Conservation (phyloP, 2,797 vertebrate species). For the Onychomys arenicola region DNA sequence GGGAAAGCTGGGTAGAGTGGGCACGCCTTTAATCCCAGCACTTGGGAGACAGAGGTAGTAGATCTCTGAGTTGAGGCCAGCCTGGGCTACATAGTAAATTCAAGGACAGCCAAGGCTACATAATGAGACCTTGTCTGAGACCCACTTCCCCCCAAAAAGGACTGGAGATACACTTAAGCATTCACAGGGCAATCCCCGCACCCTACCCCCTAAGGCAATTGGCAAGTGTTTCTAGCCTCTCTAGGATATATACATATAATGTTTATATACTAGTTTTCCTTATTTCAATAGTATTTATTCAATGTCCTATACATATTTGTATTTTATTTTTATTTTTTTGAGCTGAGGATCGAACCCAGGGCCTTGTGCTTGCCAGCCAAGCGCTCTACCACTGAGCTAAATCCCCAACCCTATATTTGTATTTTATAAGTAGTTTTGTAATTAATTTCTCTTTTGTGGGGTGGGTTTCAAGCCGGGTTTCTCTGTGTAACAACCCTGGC, state of each 20-base stretch:
- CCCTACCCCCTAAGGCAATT: background rate
- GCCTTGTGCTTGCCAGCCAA: too few relatives aligned
- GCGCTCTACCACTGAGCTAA: too few relatives aligned
- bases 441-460: background rate
- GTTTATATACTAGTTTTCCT: background rate
- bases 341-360: too few relatives aligned
- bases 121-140: background rate
- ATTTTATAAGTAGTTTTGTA: conserved; percentile 1
- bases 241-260: background rate
- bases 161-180: background rate
- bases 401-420: too few relatives aligned
- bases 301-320: conserved; percentile 41
- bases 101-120: background rate
- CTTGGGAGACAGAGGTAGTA: background rate
- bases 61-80: background rate
- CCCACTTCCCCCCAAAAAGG: background rate
- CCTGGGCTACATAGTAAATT: background rate
- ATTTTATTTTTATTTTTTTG: too few relatives aligned
- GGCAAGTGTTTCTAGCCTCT: background rate
- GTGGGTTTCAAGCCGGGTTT: background rate
- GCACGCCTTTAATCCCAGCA: background rate
- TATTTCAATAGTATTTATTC: conserved; percentile 38
- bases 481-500: background rate
- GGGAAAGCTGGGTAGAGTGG: background rate
- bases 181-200: too few relatives aligned